Base-by-base conservation (phyloP, 2,797 vertebrate species). In the Fundulus diaphanus region DNA sequence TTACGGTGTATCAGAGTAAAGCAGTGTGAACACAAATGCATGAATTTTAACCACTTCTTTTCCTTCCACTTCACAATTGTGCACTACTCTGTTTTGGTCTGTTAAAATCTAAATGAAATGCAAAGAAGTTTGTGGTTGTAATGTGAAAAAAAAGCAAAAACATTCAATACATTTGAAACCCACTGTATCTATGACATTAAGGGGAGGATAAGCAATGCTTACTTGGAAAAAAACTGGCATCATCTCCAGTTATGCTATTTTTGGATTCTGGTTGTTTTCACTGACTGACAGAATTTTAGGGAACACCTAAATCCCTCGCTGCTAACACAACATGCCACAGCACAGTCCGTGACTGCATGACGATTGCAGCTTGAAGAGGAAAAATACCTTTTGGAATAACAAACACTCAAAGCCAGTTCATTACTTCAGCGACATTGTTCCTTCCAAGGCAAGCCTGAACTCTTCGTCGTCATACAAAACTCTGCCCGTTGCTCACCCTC, bases 371-470 rank as follows among this genome's bases (percentile, higher is more conserved):
- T 71, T 72, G 74, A 88, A 86, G 81, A 88, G 77, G 85, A 88
- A 92, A 92, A 94, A 93, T 89, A 83, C 83, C 84, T 92, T 94
- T 92, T 88, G 83, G 86, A 92, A 94, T 87, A 93, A 92, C 90
- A 93, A 89, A 92, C 86, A 88, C 91, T 92, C 90, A 92, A 92
- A 95, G 93, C 76, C 80, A 82, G 90, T 66, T 81, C 87, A 91
- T 92, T 95, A 92, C 94, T 88, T 69, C 82, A 88, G 90, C 78
- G 93, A 96, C 94, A 96, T 84, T 92, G 94, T 95, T 95, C 94
- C 92, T 94, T 85, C 89, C 85, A 33, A 94, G 95, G 95, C 97
- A 97, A 97, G 97, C 96, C 96, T 87, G 90, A 94, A 98, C 96
- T 90, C 85, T 96, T 97, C 96, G 91, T 91, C 92, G 77, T 95